phyloP scores from a whole-genome alignment of 2,888 invertebrate species.

The Mythimna lalbum region DNA sequence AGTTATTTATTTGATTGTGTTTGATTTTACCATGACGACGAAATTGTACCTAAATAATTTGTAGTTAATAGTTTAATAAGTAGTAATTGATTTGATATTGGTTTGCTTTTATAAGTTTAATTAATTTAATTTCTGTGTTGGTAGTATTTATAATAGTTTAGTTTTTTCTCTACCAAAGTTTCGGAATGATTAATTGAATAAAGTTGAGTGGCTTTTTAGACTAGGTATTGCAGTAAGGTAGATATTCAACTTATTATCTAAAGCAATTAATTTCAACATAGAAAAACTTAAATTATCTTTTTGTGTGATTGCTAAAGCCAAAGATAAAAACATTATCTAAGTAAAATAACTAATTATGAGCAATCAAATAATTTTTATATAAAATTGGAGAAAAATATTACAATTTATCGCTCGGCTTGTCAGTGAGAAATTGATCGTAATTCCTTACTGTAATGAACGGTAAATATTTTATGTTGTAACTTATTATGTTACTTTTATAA shows the following conservation, averaged over 20 bases:
- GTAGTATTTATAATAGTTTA: background rate
- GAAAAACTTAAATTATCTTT: constrained; percentile 4
- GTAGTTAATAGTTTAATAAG: background rate
- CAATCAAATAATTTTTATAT: constrained; percentile 14
- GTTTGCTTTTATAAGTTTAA: background rate
- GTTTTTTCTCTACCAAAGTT: background rate
- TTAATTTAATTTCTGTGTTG: background rate
- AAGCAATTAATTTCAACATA: constrained; percentile 4
- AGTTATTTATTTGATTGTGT: background rate
- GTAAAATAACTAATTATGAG: background rate
- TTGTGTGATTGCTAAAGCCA: background rate
- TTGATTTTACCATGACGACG: background rate
- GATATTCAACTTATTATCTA: background rate
- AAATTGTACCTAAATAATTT: no score
- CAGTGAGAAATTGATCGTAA: constrained; percentile 31
- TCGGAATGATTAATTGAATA: background rate
- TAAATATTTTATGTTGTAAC: constrained; percentile 29
- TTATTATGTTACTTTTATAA: constrained; percentile 36
- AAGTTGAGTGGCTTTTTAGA: background rate
- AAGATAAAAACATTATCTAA: background rate
- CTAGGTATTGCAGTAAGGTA: background rate
- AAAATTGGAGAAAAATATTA: constrained; percentile 20
- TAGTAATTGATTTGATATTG: background rate
- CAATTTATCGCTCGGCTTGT: constrained; percentile 9
- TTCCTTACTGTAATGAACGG: constrained; percentile 24